phyloP scores from a whole-genome alignment of 2,888 invertebrate species.

The Trypoxylon attenuatum region DNA sequence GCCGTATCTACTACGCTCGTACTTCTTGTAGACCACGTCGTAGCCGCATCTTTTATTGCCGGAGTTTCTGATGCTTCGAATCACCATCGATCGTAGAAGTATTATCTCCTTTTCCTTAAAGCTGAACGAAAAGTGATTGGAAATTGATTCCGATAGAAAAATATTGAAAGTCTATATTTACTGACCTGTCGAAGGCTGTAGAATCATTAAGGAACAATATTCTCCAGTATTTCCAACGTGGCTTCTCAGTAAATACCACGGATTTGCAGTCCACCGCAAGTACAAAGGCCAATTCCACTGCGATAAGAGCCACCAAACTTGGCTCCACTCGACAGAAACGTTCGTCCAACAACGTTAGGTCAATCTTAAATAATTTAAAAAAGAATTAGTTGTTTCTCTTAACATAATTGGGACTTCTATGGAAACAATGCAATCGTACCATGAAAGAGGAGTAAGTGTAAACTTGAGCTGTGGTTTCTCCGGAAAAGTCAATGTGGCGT shows the following conservation, averaged over 20 bases:
- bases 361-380: slow-evolving; percentile 51
- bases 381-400: not conserved
- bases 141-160: too few relatives aligned
- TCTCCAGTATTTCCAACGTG: slow-evolving; percentile 44
- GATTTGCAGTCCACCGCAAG: slow-evolving; percentile 30
- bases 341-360: slow-evolving; percentile 58
- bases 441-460: slow-evolving; percentile 58
- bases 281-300: slow-evolving; percentile 50
- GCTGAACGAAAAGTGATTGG: slow-evolving; percentile 20
- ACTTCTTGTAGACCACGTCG: slow-evolving; percentile 57
- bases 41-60: slow-evolving; percentile 11
- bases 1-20: slow-evolving; percentile 49
- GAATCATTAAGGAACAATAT: not conserved
- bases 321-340: slow-evolving; percentile 36
- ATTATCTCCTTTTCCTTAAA: slow-evolving; percentile 38
- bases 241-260: not conserved
- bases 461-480: slow-evolving; percentile 5
- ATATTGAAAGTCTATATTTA: too few relatives aligned
- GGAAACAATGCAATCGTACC: slow-evolving; percentile 39
- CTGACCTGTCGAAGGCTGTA: not conserved
- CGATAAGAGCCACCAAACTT: slow-evolving; percentile 42
- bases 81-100: slow-evolving; percentile 29
- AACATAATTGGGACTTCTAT: not conserved
- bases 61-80: slow-evolving; percentile 39
- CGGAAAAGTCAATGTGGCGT: slow-evolving; percentile 8